These are phyloP conservation scores for Malurus elegans DNA, from an alignment of 2,113 vertebrate species.

Conservation along the genomic window DNA sequence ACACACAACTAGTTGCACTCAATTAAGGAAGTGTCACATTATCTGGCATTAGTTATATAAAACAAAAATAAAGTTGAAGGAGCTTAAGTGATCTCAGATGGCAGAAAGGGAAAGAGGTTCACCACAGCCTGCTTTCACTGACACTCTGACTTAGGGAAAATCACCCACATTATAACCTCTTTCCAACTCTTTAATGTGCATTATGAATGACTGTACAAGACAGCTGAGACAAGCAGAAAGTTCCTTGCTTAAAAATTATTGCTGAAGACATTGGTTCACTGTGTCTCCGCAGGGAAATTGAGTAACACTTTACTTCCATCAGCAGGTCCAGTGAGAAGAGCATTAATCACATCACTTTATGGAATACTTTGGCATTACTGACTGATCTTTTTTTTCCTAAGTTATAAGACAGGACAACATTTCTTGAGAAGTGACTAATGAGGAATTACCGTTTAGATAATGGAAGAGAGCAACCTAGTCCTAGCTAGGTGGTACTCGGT, in stretches of 20 bases:
- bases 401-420: conserved; percentile 1
- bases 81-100: not conserved
- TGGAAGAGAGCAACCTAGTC: not conserved
- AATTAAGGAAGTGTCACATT: not conserved
- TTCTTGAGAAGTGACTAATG: not conserved
- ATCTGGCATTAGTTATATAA: not conserved
- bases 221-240: conserved; percentile 64
- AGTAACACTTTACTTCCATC: conserved; percentile 54
- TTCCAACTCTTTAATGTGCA: conserved; percentile 38
- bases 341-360: conserved; percentile 59
- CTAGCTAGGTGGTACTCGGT: not conserved
- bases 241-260: conserved; percentile 51
- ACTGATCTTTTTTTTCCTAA: not conserved
- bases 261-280: conserved; percentile 21
- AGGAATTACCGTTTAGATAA: not conserved
- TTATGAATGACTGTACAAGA: conserved; percentile 16
- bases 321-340: conserved; percentile 46
- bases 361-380: conserved; percentile 5
- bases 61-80: conserved; percentile 1
- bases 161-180: not conserved
- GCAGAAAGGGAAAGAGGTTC: not conserved
- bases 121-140: not conserved
- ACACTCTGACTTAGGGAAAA: not conserved
- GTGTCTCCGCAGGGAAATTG: conserved; percentile 3
- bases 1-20: not conserved